These are phyloP conservation scores for Tenodera sinensis DNA, from an alignment of 2,888 invertebrate genomes.

Conservation along the genomic window DNA sequence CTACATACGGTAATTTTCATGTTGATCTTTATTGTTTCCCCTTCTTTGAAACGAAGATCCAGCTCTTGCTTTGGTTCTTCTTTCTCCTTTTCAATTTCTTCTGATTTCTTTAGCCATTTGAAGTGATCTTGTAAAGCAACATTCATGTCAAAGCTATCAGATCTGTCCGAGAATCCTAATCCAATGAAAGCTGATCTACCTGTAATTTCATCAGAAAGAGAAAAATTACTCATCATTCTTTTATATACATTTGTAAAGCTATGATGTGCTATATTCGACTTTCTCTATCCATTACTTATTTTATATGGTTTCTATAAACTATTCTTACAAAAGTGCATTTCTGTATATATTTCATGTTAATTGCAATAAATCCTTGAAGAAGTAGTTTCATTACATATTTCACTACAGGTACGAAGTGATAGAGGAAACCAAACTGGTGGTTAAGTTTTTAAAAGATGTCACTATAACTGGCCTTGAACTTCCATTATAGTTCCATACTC, in stretches of 20 bases:
- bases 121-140: conserved; percentile 98
- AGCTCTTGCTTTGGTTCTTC: conserved; percentile 67
- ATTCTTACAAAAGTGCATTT: no score
- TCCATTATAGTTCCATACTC: no score
- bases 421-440: no score
- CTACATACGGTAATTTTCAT: conserved; percentile 86
- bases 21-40: conserved; percentile 98
- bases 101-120: conserved; percentile 84
- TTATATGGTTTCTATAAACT: no score
- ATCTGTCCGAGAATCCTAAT: conserved; percentile 93
- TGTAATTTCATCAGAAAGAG: conserved; percentile 38
- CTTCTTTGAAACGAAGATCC: conserved; percentile 97
- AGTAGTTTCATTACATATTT: no score
- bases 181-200: conserved; percentile 92
- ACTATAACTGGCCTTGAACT: no score
- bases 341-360: no score
- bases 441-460: no score
- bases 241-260: neutral
- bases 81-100: conserved; percentile 73
- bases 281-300: no score
- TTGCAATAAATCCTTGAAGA: no score
- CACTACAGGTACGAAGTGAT: no score
- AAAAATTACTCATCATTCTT: neutral
- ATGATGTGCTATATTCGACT: no score
- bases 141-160: conserved; percentile 98